Conservation (phyloP, 2,113 vertebrate species). For the Lepidothrix coronata region DNA sequence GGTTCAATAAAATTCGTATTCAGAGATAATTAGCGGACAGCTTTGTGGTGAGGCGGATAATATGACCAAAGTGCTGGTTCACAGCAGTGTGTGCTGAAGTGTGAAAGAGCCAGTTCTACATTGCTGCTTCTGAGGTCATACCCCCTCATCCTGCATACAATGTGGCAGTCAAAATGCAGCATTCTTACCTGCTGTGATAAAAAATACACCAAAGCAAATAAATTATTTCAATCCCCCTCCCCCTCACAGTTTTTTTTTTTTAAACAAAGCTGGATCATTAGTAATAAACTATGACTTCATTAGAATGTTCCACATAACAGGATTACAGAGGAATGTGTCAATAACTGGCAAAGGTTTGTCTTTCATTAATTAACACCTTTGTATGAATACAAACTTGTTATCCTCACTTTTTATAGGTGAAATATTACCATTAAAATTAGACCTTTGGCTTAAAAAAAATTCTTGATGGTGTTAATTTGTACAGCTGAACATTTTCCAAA, state of each 20-base stretch:
- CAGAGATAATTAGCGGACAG: constrained; percentile 86
- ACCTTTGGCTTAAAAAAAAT: constrained; percentile 42
- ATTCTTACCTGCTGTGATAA: constrained; percentile 82
- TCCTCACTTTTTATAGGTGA: constrained; percentile 78
- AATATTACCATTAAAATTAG: constrained; percentile 80
- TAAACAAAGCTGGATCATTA: constrained; percentile 68
- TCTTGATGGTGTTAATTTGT: constrained; percentile 74
- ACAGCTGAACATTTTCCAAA: constrained; percentile 52
- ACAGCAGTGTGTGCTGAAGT: constrained; percentile 77
- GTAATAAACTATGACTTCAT: constrained; percentile 76
- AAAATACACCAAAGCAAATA: constrained; percentile 82
- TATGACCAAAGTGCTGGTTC: constrained; percentile 71
- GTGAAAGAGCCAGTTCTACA: constrained; percentile 70
- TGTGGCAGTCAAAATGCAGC: constrained; percentile 69
- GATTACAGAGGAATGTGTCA: constrained; percentile 77
- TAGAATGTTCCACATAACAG: constrained; percentile 80
- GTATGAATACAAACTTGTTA: constrained; percentile 79
- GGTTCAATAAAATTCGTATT: constrained; percentile 87
- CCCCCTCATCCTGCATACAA: constrained; percentile 62
- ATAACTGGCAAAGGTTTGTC: constrained; percentile 83
- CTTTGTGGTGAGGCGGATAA: constrained; percentile 70
- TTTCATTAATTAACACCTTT: constrained; percentile 93
- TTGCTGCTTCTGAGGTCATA: constrained; percentile 53
- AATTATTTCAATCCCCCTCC: constrained; percentile 78
- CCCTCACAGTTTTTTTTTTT: constrained; percentile 51